phyloP scores from a whole-genome alignment of 2,113 vertebrate genomes.

The Mastomys coucha region DNA sequence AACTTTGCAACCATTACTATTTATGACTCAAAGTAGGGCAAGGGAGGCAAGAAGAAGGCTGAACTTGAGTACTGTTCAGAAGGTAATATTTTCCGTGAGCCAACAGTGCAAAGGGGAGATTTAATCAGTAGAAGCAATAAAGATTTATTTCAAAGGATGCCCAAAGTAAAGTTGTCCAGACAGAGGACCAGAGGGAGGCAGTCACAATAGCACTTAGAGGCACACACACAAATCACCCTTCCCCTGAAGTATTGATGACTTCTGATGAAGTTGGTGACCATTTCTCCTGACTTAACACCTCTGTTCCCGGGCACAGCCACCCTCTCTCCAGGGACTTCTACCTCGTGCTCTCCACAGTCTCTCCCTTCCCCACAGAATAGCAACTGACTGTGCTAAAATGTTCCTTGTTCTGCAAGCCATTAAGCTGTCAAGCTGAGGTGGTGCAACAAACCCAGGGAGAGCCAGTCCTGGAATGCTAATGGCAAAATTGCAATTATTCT shows the following conservation, averaged over 20 bases:
- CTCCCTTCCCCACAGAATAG: conserved; percentile 21
- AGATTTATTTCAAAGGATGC: conserved; percentile 43
- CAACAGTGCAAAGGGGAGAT: conserved; percentile 1
- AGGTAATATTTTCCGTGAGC: conserved; percentile 1
- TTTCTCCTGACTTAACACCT: conserved; percentile 58
- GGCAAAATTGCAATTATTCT: conserved; percentile 78
- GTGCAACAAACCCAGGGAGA: conserved; percentile 69
- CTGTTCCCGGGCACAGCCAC: not conserved
- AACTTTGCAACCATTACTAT: not conserved
- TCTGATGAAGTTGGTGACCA: not conserved
- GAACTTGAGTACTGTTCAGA: not conserved
- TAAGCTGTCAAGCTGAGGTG: conserved; percentile 77
- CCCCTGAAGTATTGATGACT: not conserved
- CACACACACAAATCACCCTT: not conserved
- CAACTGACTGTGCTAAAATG: conserved; percentile 61
- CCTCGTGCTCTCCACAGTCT: conserved; percentile 2
- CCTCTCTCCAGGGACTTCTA: conserved; percentile 36
- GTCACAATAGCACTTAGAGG: too few species aligned
- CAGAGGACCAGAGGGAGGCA: not conserved
- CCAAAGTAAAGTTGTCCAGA: not conserved
- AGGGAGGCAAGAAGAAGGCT: not conserved
- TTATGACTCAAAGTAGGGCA: not conserved
- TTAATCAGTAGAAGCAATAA: conserved; percentile 41
- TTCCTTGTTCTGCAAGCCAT: conserved; percentile 65
- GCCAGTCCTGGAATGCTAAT: conserved; percentile 71